Base-by-base conservation (phyloP, 2,113 vertebrate species). In the Stictonetta naevosa region DNA sequence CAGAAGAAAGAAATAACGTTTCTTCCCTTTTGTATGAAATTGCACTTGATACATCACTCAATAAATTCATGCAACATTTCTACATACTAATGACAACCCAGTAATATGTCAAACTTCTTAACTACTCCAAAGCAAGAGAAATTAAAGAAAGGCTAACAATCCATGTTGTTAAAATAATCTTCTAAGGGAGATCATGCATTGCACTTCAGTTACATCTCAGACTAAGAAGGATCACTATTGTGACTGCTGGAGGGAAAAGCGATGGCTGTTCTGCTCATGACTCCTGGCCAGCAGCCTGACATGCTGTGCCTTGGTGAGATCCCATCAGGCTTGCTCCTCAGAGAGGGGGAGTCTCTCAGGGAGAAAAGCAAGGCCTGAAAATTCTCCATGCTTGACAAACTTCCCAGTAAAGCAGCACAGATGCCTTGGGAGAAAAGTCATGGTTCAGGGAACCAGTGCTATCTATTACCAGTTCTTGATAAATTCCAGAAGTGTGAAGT, bases 161-260 rank as follows among this genome's bases (percentile, higher is more conserved):
- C 10, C n/a, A 8, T 6, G 13, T 4, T 13, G 14, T 36, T 76
- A 71, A 83, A 92, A 58, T 38, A 3, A 55, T 44, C 40, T 59
- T 19, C 48, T 28, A 9, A 40, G 42, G 42, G 88, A 93, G 52
- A 60, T 59, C 55, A 59, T 2, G 4, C 8, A 12, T 36, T 46
- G n/a, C 29, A 29, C 2, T 53, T 66, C 23, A 74, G 25, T 64
- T 34, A 17, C 0, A 0, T 72, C 18, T n/a, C 28, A 9, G 1
- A 3, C 26, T 36, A 22, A 42, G 48, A 5, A 81, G 3, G 33
- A 11, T 4, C 38, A 64, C 0, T 2, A 17, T 25, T 46, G 44
- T 0, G 0, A 11, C 48, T 69, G 50, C 26, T n/a, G 38, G 19
- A 22, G 40, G 34, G 29, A 91, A 13, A 0, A 0, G 53, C 0